Conservation (phyloP, 64 coral and sea anemone genomes). For the Trachythela sp. region DNA sequence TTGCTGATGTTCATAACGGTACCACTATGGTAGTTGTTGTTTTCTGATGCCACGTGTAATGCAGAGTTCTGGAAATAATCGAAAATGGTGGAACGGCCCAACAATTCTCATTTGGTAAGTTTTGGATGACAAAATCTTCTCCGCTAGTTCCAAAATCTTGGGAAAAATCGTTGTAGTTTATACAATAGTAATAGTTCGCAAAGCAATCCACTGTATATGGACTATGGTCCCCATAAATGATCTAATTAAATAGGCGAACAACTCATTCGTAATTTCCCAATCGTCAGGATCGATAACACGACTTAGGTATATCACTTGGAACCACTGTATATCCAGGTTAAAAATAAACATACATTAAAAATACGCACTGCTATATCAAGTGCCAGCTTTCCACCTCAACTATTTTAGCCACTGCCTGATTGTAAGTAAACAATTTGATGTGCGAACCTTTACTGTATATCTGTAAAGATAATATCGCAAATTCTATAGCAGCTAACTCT, state of each 20-base stretch:
- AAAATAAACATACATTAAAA: background rate
- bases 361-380: background rate
- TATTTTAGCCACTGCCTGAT: constrained; percentile 13
- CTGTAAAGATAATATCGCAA: background rate
- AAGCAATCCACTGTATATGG: constrained; percentile 28
- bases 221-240: background rate
- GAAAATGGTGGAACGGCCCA: no score
- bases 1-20: background rate
- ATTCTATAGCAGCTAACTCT: background rate
- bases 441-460: background rate
- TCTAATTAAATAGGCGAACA: background rate
- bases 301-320: constrained; percentile 2
- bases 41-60: background rate
- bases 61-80: constrained; percentile 12
- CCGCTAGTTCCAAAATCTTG: background rate
- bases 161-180: background rate
- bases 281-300: background rate
- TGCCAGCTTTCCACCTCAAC: background rate
- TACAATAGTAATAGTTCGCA: constrained; percentile 11
- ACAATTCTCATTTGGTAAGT: constrained; percentile 29
- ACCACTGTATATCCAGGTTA: constrained; percentile 34
- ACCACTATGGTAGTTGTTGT: background rate
- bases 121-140: constrained; percentile 19
- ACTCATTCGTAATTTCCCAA: background rate
- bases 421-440: constrained; percentile 14